Evolutionary conservation across 2,888 invertebrate species (phyloP), one percentile per base, ranked within the genome.

Genomic region (Himalopsyche tibetana): DNA sequence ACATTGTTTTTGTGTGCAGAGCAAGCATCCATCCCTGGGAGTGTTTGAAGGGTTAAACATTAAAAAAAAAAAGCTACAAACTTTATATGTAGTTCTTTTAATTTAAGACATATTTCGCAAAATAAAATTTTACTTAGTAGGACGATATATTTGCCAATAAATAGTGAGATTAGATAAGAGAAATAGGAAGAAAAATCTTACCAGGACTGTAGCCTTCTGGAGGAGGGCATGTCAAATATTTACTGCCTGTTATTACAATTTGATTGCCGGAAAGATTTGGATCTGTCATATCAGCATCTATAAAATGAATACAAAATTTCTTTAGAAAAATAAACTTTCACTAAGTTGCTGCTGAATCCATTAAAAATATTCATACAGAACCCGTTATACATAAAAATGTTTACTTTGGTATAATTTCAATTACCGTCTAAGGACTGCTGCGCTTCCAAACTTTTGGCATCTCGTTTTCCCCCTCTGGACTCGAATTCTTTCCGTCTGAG

Each of bases 171-270:
- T 38, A 36, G n/a, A 80, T 38, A 2, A 80, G 15, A 80, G n/a
- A 80, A 8, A 38, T 38, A 80, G 38, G 9, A 36, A n/a, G 38
- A 28, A 80, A 3, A n/a, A 11, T 42, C 36, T 38, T 84, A 93
- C 93, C 93, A 91, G 92, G 92, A 90, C 90, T 92, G 92, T 92
- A 94, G 91, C 94, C 95, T 90, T 94, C 92, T 89, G 96, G 96
- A 88, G 96, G 96, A 89, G 95, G 95, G 91, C 96, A 96, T 92
- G 96, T 96, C 90, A 96, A 94, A 92, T 95, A 95, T 91, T 95
- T 95, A 93, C 96, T 95, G 92, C 96, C 96, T 90, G 96, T 94
- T 90, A 96, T 95, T 93, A 96, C 95, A 89, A 95, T 93, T 91
- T 96, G 95, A 93, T 96, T 97, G 91, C 96, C 96, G 89, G 95